These are phyloP conservation scores for Hucho hucho DNA, from an alignment of 2,113 vertebrate genomes.

Conservation along the genomic window DNA sequence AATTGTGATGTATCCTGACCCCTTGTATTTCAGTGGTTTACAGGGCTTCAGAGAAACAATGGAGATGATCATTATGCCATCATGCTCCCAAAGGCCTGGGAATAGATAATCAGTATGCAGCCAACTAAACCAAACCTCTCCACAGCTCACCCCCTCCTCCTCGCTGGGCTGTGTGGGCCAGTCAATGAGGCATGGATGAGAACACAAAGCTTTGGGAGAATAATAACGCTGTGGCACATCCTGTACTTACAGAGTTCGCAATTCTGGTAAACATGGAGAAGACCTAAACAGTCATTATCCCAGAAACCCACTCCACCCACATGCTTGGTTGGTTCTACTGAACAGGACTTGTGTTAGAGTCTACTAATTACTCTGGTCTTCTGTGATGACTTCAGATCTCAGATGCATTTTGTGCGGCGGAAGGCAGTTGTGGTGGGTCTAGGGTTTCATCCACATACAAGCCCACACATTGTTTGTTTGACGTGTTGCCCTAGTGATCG, in stretches of 20 bases:
- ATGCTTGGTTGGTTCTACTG: neutral
- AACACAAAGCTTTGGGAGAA: constrained; percentile 8
- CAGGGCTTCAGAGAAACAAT: neutral
- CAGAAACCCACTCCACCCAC: neutral
- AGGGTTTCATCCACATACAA: constrained; percentile 71
- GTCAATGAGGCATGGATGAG: constrained; percentile 28
- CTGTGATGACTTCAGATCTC: constrained; percentile 44
- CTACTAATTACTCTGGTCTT: constrained; percentile 18
- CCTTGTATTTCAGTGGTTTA: too few species aligned
- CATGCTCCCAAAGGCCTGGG: constrained; percentile 43
- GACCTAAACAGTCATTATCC: constrained; percentile 47
- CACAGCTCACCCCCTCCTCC: neutral
- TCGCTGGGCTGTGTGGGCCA: neutral
- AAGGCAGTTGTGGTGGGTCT: constrained; percentile 55
- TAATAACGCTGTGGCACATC: constrained; percentile 38
- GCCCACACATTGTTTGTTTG: constrained; percentile 78
- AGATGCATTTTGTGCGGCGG: constrained; percentile 55
- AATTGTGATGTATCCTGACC: neutral
- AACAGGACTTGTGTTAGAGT: constrained; percentile 31
- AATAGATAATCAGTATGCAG: constrained; percentile 56
- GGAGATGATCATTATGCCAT: constrained; percentile 18
- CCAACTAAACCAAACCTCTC: constrained; percentile 37
- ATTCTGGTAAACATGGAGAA: constrained; percentile 65
- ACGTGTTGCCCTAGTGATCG: constrained; percentile 69
- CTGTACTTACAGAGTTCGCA: constrained; percentile 63